phyloP scores from a whole-genome alignment of 2,113 vertebrate species.

The Macquaria ambigua region DNA sequence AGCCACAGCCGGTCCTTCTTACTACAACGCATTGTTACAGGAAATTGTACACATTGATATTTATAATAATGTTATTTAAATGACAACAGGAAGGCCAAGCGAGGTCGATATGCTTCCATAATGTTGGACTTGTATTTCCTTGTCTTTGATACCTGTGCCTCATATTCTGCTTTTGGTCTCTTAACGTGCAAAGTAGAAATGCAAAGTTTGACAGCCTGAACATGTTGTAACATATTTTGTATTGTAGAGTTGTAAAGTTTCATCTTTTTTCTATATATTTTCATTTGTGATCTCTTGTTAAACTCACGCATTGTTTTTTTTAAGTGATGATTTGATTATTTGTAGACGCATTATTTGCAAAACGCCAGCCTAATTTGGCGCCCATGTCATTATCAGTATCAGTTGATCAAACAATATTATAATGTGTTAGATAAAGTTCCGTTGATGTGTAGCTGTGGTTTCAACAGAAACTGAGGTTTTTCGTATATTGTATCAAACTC shows the following conservation, averaged over 20 bases:
- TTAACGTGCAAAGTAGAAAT: constrained; percentile 23
- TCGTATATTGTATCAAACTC: constrained; percentile 38
- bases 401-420: not conserved
- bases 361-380: not conserved
- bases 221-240: constrained; percentile 58
- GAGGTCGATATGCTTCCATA: constrained; percentile 45
- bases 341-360: constrained; percentile 6
- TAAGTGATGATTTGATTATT: constrained; percentile 31
- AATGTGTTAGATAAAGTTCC: not conserved
- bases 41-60: not conserved
- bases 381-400: constrained; percentile 21
- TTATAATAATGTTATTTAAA: not conserved
- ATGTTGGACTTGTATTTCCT: constrained; percentile 36
- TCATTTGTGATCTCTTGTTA: constrained; percentile 23
- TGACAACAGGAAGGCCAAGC: not conserved
- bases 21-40: not conserved
- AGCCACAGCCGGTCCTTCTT: constrained; percentile 1
- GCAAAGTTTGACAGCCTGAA: constrained; percentile 17
- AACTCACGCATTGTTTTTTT: constrained; percentile 26
- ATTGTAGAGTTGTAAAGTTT: constrained; percentile 42
- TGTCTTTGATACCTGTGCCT: constrained; percentile 65
- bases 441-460: constrained; percentile 36
- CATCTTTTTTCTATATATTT: constrained; percentile 40
- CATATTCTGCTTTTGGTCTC: constrained; percentile 41
- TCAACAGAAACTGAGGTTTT: constrained; percentile 27